Percentiles rank a stretch among this genome's conserved stretches.
Conservation (phyloP, 2,113 vertebrate genomes). For the Pelvicachromis taeniatus region DNA sequence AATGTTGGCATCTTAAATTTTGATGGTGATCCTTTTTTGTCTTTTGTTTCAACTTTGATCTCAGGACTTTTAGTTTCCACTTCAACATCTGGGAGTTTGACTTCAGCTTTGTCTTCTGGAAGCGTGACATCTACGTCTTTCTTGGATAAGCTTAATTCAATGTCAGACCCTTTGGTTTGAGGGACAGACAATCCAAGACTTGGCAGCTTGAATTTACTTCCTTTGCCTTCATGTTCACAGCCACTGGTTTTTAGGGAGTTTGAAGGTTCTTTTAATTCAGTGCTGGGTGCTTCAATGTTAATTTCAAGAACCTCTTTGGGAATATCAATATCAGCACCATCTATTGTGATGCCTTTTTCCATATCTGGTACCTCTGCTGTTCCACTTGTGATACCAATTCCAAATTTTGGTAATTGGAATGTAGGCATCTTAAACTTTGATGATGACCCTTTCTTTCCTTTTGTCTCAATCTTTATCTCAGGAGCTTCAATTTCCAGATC, state of each 20-base stretch:
- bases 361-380: not conserved
- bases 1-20: conserved; percentile 14
- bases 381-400: not conserved
- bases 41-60: not conserved
- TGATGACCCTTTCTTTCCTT: not conserved
- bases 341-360: not conserved
- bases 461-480: not conserved
- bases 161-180: rapidly evolving
- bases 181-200: conserved; percentile 24
- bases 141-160: conserved; percentile 10
- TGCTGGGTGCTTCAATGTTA: not conserved
- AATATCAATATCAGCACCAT: not conserved
- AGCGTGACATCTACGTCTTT: not conserved
- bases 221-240: not conserved
- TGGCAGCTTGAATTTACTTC: conserved; percentile 18
- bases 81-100: not conserved
- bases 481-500: not conserved
- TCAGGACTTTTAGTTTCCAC: not conserved
- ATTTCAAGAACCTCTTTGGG: not conserved
- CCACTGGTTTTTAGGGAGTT: not conserved
- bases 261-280: not conserved
- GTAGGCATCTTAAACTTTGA: conserved; percentile 24
- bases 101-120: not conserved
- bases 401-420: conserved; percentile 44
- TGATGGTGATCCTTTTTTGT: not conserved